These are phyloP conservation scores for Andrena flavipes DNA, from an alignment of 2,888 invertebrate species.

Conservation along the genomic window DNA sequence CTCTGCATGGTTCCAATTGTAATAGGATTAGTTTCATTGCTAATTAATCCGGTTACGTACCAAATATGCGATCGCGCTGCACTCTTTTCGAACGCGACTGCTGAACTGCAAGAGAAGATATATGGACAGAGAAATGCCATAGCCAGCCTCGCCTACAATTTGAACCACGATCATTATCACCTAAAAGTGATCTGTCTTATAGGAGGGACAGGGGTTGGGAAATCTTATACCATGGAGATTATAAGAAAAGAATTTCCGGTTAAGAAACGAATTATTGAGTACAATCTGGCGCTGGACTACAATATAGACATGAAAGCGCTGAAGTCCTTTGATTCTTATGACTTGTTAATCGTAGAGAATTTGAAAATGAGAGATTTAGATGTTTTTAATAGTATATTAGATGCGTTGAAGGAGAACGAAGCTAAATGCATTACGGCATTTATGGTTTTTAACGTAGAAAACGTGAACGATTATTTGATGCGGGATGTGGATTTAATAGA, in stretches of 20 bases:
- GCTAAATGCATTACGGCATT: slow-evolving; percentile 73
- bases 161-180: slow-evolving; percentile 58
- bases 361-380: slow-evolving; percentile 71
- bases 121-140: slow-evolving; percentile 77
- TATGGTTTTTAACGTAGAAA: slow-evolving; percentile 77
- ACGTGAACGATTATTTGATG: slow-evolving; percentile 58
- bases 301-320: slow-evolving; percentile 51
- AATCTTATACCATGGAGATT: slow-evolving; percentile 79
- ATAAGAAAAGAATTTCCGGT: slow-evolving; percentile 73
- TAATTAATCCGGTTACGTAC: slow-evolving; percentile 43
- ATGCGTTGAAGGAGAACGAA: slow-evolving; percentile 17
- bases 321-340: slow-evolving; percentile 71
- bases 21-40: slow-evolving; percentile 43
- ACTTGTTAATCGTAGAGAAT: slow-evolving; percentile 80
- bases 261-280: slow-evolving; percentile 64
- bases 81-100: slow-evolving; percentile 68
- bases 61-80: slow-evolving; percentile 60
- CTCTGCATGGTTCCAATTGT: slow-evolving; percentile 60
- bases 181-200: slow-evolving; percentile 75
- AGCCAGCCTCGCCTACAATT: slow-evolving; percentile 53
- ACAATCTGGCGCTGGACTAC: slow-evolving; percentile 67
- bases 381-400: slow-evolving; percentile 65
- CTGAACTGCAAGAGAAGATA: slow-evolving; percentile 71
- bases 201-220: slow-evolving; percentile 82
- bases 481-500: slow-evolving; percentile 65